Base-by-base conservation (phyloP, 1,140 invertebrate genomes). In the Periplaneta americana region DNA sequence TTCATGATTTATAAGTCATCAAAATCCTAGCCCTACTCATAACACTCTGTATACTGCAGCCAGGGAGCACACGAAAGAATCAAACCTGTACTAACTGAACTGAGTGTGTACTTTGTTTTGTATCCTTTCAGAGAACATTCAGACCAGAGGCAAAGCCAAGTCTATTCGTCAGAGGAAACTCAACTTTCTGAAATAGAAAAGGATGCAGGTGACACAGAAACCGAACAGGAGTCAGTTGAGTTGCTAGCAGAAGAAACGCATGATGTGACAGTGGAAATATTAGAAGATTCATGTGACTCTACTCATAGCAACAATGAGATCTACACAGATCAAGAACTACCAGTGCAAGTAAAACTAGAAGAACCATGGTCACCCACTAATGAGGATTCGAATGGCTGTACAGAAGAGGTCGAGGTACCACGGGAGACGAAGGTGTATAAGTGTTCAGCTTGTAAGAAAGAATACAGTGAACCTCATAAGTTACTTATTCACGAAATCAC, bases 401-500 rank as follows among this genome's bases (percentile, higher is more conserved):
- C 22, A 37, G n/a, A 36, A 10, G 3, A 33, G 31, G 35, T 15
- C 36, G 77, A 32, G 5, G 17, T 18, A 28, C 6, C 35, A 37
- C 33, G 31, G 10, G 18, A n/a, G 13, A 34, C 31, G 36, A 80
- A 75, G 15, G 74, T 75, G 17, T 80, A 80, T 36, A 31, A n/a
- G 57, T 80, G 80, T 80, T 36, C 33, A 34, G 74, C 36, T 34
- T 80, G 80, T 80, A 33, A 35, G 17, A 75, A 11, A 35, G 74
- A 66, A 13, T 80, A 74, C 31, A 75, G 34, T 18, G 80, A 80
- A 31, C 34, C 34, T 31, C 34, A 36, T 31, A 80, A 80, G 33
- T 66, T 80, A 10, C 36, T 80, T 36, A 36, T 80, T 18, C 80
- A 80, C 75, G 80, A 80, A 75, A 80, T 80, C 31, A 74, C 80